A percentile compares a stretch with the other conserved stretches of the same genome.
Conservation (phyloP, 2,113 vertebrate species). For the Strix uralensis region DNA sequence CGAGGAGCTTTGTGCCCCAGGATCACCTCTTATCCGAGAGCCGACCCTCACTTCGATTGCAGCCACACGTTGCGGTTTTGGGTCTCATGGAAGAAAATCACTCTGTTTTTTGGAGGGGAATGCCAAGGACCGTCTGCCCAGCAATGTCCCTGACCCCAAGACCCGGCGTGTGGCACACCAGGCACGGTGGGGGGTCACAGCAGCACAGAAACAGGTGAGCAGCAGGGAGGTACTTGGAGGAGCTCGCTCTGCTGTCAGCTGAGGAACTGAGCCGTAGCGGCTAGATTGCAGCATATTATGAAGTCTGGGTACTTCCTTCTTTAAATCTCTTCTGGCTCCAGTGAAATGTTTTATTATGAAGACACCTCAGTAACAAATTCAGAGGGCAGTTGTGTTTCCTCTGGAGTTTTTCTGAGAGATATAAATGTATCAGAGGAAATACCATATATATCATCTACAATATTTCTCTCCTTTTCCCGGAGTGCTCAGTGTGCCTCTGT, state of each 20-base stretch:
- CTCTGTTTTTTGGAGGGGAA: background rate
- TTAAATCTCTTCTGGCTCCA: background rate
- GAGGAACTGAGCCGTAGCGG: background rate
- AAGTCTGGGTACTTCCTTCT: background rate
- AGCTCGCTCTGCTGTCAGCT: background rate
- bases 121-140: background rate
- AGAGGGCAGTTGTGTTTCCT: background rate
- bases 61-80: accelerated
- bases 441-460: background rate
- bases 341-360: background rate
- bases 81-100: background rate
- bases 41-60: accelerated
- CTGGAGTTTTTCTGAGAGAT: background rate
- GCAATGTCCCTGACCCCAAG: background rate
- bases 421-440: background rate
- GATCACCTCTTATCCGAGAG: background rate
- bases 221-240: background rate
- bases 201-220: background rate
- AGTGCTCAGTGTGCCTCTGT: background rate
- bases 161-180: accelerated
- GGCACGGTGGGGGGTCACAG: accelerated
- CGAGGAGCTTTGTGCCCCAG: background rate
- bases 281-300: background rate
- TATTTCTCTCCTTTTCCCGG: background rate
- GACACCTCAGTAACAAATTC: background rate